A percentile compares a stretch with the other conserved stretches of the same genome.
These are phyloP conservation scores for Cheilosia pagana DNA, from an alignment of 2,888 invertebrate genomes.

Conservation along the genomic window DNA sequence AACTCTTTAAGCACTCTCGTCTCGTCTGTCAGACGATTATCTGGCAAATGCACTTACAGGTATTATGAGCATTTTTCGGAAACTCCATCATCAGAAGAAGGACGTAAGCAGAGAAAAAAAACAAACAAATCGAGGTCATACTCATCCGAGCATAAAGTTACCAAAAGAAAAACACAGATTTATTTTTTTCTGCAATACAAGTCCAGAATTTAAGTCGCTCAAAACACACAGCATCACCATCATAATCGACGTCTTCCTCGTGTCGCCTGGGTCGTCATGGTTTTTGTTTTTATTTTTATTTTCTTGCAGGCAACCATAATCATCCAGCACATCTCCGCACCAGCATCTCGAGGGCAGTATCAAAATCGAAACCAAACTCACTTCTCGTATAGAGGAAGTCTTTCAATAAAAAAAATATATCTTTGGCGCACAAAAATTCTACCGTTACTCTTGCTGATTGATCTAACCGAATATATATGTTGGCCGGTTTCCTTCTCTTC, in stretches of 20 bases:
- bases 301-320: constrained; percentile 6
- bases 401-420: constrained; percentile 22
- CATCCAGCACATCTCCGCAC: constrained; percentile 23
- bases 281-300: neutral
- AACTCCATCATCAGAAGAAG: neutral
- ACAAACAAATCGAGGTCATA: constrained; percentile 42
- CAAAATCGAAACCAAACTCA: constrained; percentile 69
- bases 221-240: constrained; percentile 42
- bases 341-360: constrained; percentile 15
- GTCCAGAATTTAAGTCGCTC: constrained; percentile 29
- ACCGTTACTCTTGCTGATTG: constrained; percentile 69
- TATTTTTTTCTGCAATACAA: neutral
- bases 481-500: constrained; percentile 42
- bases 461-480: constrained; percentile 59
- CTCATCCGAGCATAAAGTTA: constrained; percentile 21
- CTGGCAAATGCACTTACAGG: no score
- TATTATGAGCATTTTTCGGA: no score
- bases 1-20: no score
- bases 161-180: constrained; percentile 17
- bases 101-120: constrained; percentile 26
- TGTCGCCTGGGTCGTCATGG: neutral
- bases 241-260: constrained; percentile 18
- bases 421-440: constrained; percentile 56
- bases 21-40: no score
- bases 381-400: constrained; percentile 14